A percentile compares a stretch with the other conserved stretches of the same genome.
These are phyloP conservation scores for Mythimna impura DNA, from an alignment of 2,888 invertebrate species.

Conservation along the genomic window DNA sequence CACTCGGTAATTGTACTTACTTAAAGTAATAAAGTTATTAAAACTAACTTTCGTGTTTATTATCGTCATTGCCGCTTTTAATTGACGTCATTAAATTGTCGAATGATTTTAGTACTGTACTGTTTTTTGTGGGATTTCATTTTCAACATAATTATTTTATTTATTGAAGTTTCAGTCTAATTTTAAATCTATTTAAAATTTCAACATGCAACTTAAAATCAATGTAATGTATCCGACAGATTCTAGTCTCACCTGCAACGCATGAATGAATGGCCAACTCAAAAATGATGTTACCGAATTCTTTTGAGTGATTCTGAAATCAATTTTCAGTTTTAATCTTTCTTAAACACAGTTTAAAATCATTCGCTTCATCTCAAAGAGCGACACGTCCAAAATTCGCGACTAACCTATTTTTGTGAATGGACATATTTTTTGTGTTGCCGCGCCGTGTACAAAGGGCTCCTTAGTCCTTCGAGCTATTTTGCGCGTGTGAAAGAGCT, in stretches of 20 bases:
- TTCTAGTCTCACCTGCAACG: slow-evolving; percentile 47
- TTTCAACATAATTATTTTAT: slow-evolving; percentile 12
- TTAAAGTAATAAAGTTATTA: slow-evolving; percentile 63
- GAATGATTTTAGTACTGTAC: slow-evolving; percentile 48
- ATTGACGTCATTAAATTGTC: slow-evolving; percentile 56
- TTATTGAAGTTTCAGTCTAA: slow-evolving; percentile 15
- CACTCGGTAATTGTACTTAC: slow-evolving; percentile 60
- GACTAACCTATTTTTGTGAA: slow-evolving; percentile 90
- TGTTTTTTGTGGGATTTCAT: slow-evolving; percentile 35
- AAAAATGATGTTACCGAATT: slow-evolving; percentile 53
- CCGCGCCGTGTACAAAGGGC: slow-evolving; percentile 82
- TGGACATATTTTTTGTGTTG: slow-evolving; percentile 84
- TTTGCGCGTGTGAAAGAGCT: slow-evolving; percentile 89
- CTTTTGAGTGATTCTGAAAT: slow-evolving; percentile 22
- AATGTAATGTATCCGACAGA: slow-evolving; percentile 29
- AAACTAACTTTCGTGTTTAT: slow-evolving; percentile 59
- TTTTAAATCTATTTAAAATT: slow-evolving; percentile 23
- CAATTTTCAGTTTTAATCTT: slow-evolving; percentile 40
- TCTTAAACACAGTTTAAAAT: slow-evolving; percentile 61
- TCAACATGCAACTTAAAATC: neutral
- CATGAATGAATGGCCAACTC: slow-evolving; percentile 57
- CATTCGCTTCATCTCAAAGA: slow-evolving; percentile 45
- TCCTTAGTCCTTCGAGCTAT: slow-evolving; percentile 86
- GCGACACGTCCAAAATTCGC: slow-evolving; percentile 74
- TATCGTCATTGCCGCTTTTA: slow-evolving; percentile 52